These are phyloP conservation scores for Heloderma charlesbogerti DNA, from an alignment of 2,113 vertebrate genomes.

Conservation along the genomic window DNA sequence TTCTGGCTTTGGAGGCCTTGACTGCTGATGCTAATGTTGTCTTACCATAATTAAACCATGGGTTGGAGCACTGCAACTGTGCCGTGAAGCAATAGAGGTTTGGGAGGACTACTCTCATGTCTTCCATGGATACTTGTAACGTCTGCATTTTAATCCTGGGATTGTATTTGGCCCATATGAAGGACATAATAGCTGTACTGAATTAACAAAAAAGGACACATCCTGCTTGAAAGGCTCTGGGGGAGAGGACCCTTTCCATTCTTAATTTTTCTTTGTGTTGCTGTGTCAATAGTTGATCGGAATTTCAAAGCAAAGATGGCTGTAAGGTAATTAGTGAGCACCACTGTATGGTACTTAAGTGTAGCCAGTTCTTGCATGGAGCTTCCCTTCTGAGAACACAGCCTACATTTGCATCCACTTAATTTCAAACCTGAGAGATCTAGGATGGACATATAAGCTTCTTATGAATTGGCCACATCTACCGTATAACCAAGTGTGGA, in stretches of 20 bases:
- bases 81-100: conserved; percentile 60
- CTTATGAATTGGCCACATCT: conserved; percentile 18
- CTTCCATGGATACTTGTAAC: conserved; percentile 64
- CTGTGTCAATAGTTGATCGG: conserved; percentile 46
- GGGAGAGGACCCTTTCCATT: conserved; percentile 45
- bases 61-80: conserved; percentile 58
- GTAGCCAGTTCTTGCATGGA: conserved; percentile 50
- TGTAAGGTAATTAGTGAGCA: conserved; percentile 46
- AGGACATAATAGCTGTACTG: conserved; percentile 52
- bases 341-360: conserved; percentile 49
- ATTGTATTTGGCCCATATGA: conserved; percentile 64
- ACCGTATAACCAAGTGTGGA: not conserved
- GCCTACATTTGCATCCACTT: not conserved
- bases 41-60: conserved; percentile 47
- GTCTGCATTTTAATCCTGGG: conserved; percentile 71
- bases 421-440: conserved; percentile 21
- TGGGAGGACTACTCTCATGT: conserved; percentile 68
- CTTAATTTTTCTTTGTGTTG: conserved; percentile 35
- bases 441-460: conserved; percentile 22
- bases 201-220: conserved; percentile 68
- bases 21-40: conserved; percentile 46
- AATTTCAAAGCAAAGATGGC: conserved; percentile 51
- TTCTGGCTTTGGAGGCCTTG: not conserved
- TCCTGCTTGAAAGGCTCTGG: conserved; percentile 44
- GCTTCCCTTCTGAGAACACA: not conserved